These are phyloP conservation scores for Corapipo altera DNA, from an alignment of 2,113 vertebrate species.

Conservation along the genomic window DNA sequence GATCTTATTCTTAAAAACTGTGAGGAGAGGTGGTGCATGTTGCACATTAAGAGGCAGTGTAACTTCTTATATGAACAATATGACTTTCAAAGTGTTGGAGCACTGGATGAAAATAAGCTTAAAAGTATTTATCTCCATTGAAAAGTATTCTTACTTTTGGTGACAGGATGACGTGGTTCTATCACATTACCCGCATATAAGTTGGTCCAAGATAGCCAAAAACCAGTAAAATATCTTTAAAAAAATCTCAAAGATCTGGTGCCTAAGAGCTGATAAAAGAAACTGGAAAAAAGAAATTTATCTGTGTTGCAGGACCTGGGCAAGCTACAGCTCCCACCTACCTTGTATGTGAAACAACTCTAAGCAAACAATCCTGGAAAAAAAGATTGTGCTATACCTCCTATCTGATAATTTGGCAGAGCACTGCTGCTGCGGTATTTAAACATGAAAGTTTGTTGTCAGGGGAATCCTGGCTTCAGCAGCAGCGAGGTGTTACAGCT, in stretches of 20 bases:
- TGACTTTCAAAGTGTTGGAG: neutral
- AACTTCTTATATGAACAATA: neutral
- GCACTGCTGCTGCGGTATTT: accelerated
- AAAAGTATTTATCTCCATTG: neutral
- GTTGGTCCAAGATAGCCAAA: neutral
- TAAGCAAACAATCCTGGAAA: neutral
- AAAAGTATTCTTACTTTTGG: neutral
- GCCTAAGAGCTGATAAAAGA: neutral
- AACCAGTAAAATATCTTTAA: neutral
- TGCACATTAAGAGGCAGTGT: neutral
- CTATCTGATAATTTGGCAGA: neutral
- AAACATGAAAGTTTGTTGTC: neutral
- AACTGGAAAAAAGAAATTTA: neutral
- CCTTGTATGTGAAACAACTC: neutral
- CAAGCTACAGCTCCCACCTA: neutral
- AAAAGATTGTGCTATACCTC: neutral
- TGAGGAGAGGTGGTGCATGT: neutral
- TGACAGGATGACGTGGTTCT: neutral
- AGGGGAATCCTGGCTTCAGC: neutral
- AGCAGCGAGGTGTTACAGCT: neutral
- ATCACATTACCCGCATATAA: neutral
- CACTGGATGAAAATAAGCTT: neutral
- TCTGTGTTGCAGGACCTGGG: neutral
- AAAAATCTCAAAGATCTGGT: neutral
- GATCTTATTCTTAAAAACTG: neutral